A percentile compares a stretch with the other conserved stretches of the same genome.
Conservation (phyloP, 1,140 invertebrate genomes). For the Drosophila sturtevanti region DNA sequence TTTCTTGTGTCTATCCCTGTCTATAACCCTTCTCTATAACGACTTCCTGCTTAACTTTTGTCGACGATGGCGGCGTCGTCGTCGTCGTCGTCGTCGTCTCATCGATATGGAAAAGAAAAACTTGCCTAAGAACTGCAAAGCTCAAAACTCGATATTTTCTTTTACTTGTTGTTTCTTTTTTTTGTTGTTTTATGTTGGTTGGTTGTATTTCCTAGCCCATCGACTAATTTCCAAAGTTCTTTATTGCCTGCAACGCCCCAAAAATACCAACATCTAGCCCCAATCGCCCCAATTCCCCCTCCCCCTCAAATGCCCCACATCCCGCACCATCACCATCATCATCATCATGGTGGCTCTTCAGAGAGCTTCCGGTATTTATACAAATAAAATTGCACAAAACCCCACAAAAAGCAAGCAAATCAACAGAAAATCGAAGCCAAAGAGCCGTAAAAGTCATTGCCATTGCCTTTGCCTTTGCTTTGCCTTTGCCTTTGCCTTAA, state of each 20-base stretch:
- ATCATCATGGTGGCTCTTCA: background rate
- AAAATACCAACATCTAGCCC: slow-evolving; percentile 7
- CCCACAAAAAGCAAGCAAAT: slow-evolving; percentile 67
- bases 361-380: slow-evolving; percentile 80
- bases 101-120: slow-evolving; percentile 59
- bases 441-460: slow-evolving; percentile 61
- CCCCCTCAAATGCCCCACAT: too few relatives aligned
- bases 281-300: background rate
- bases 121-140: slow-evolving; percentile 54
- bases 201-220: slow-evolving; percentile 25
- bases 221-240: slow-evolving; percentile 81
- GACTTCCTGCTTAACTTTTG: slow-evolving; percentile 76
- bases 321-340: too few relatives aligned
- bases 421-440: slow-evolving; percentile 75
- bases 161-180: slow-evolving; percentile 5
- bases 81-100: slow-evolving; percentile 21
- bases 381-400: slow-evolving; percentile 76
- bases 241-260: slow-evolving; percentile 77
- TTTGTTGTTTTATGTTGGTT: slow-evolving; percentile 10
- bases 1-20: background rate
- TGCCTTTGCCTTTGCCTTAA: slow-evolving; percentile 36
- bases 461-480: slow-evolving; percentile 35
- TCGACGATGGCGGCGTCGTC: background rate
- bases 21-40: slow-evolving; percentile 41
- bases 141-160: slow-evolving; percentile 26